Conservation (phyloP, 1,140 invertebrate genomes). For the Xylocopa sonorina region DNA sequence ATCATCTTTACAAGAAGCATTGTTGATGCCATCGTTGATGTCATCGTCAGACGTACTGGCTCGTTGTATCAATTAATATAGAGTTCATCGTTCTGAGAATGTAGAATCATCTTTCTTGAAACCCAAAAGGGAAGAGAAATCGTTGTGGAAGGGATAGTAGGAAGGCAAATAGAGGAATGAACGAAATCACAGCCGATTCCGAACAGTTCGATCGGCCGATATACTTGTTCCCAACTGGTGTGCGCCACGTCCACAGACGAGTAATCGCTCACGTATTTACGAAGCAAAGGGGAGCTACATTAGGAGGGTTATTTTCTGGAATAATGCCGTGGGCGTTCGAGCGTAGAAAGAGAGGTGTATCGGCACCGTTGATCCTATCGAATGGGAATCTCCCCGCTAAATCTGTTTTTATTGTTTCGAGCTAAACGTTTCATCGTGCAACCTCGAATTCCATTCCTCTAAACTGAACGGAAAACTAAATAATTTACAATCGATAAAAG, state of each 20-base stretch:
- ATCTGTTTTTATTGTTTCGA: slow-evolving; percentile 69
- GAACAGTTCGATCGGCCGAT: too few species aligned
- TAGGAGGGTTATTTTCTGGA: slow-evolving; percentile 65
- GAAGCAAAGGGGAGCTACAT: slow-evolving; percentile 42
- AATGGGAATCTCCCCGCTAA: slow-evolving; percentile 59
- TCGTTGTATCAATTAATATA: background rate
- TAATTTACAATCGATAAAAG: too few species aligned
- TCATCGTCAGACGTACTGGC: too few species aligned
- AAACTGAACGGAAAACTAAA: background rate
- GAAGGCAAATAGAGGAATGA: background rate
- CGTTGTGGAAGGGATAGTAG: background rate
- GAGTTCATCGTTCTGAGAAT: background rate
- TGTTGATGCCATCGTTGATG: too few species aligned
- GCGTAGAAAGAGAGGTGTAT: slow-evolving; percentile 70
- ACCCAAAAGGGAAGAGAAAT: background rate
- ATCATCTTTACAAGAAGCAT: background rate
- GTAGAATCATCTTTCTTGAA: background rate
- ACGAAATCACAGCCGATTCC: slow-evolving; percentile 7
- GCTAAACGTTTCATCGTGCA: background rate
- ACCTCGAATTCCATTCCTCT: background rate
- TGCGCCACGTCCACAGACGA: background rate
- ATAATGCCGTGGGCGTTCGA: slow-evolving; percentile 68
- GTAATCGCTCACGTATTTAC: slow-evolving; percentile 62
- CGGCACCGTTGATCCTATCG: slow-evolving; percentile 65
- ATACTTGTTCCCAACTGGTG: background rate